These are phyloP conservation scores for Oconnorella tubifera DNA, from an alignment of 2,888 invertebrate species.

Conservation along the genomic window DNA sequence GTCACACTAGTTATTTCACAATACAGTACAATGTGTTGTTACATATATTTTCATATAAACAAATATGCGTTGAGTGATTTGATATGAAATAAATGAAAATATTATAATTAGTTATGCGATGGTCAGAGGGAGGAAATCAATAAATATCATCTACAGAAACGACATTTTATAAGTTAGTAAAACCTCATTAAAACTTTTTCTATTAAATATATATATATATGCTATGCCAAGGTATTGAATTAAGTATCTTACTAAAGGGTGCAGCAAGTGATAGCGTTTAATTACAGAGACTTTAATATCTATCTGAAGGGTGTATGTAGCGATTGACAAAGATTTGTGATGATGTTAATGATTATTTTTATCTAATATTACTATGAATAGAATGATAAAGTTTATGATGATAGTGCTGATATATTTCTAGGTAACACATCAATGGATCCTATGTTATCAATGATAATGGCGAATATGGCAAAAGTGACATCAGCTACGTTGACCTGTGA, in stretches of 20 bases:
- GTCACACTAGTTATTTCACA: too few species aligned
- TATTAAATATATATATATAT: not conserved
- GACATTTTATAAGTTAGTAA: conserved; percentile 80
- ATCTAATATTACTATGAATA: too few species aligned
- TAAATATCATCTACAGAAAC: conserved; percentile 76
- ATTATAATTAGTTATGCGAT: conserved; percentile 67
- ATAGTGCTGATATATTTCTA: too few species aligned
- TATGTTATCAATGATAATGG: conserved; percentile 87
- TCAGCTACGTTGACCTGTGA: conserved; percentile 77
- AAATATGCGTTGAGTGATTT: too few species aligned
- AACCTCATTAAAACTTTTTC: not conserved
- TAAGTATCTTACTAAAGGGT: too few species aligned
- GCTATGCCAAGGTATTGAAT: not conserved
- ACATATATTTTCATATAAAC: conserved; percentile 12
- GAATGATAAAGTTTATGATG: too few species aligned
- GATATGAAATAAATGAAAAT: too few species aligned
- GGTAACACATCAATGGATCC: conserved; percentile 97
- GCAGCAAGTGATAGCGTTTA: too few species aligned
- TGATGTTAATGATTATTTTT: too few species aligned
- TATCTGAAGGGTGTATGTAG: too few species aligned
- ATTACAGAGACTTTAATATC: too few species aligned
- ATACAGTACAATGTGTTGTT: not conserved
- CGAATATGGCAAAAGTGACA: conserved; percentile 80
- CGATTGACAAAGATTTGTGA: too few species aligned
- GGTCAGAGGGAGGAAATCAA: conserved; percentile 79